These are phyloP conservation scores for Otus sunia DNA, from an alignment of 2,113 vertebrate species.

Conservation along the genomic window DNA sequence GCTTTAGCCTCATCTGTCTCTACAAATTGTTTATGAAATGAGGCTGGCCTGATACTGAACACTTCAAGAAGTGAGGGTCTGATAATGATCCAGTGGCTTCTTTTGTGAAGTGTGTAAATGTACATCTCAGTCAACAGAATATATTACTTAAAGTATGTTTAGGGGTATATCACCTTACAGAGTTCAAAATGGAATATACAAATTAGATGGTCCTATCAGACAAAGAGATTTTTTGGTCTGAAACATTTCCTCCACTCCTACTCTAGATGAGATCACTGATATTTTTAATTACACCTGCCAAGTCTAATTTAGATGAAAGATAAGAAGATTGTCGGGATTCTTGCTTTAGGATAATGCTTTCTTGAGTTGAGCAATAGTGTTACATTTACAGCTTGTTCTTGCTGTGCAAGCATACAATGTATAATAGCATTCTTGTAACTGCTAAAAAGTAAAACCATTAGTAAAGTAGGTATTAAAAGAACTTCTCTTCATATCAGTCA, in stretches of 20 bases:
- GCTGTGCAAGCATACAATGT: neutral
- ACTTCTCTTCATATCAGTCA: neutral
- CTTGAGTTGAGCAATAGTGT: neutral
- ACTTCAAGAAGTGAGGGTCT: neutral
- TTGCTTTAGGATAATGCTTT: neutral
- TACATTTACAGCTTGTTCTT: neutral
- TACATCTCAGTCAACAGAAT: neutral
- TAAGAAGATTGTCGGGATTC: neutral
- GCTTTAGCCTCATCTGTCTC: neutral
- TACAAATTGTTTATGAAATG: neutral
- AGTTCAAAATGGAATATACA: neutral
- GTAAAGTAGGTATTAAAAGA: neutral
- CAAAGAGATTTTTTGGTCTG: neutral
- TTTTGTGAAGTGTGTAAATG: neutral
- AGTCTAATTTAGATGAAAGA: neutral
- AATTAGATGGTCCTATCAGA: neutral
- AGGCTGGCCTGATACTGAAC: neutral
- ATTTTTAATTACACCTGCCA: neutral
- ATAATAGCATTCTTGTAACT: neutral
- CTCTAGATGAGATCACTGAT: neutral
- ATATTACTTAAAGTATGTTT: neutral
- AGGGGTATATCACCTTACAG: neutral
- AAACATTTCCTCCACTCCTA: neutral
- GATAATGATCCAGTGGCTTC: neutral
- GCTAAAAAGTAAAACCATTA: neutral